A percentile compares a stretch with the other conserved stretches of the same genome.
Evolutionary conservation across 2,888 invertebrate genomes (phyloP).

Genomic region (Athalia circularis): DNA sequence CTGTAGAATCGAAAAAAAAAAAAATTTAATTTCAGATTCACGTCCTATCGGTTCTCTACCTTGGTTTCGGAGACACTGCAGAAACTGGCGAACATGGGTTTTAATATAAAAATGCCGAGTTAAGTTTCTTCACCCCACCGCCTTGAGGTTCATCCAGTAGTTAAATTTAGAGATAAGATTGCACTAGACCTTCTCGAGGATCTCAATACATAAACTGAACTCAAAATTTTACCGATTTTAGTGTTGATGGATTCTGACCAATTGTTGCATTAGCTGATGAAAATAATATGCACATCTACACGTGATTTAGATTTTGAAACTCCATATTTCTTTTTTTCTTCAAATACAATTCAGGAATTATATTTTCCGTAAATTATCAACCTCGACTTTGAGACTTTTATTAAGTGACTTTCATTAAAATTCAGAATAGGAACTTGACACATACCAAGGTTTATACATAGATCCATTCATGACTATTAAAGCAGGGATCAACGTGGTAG

Average conservation of each 20-base stretch:
- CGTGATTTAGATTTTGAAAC: no score
- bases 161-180: constrained; percentile 37
- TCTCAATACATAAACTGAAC: constrained; percentile 23
- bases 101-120: constrained; percentile 8
- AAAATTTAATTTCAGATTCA: background rate
- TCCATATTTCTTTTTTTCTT: no score
- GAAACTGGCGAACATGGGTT: background rate
- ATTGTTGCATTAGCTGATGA: no score
- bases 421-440: no score
- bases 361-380: no score
- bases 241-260: background rate
- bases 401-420: no score
- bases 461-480: no score
- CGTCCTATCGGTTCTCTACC: constrained; percentile 9
- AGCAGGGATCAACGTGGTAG: no score
- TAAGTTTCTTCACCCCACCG: constrained; percentile 28
- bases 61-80: constrained; percentile 22
- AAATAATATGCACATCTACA: no score
- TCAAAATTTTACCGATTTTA: background rate
- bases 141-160: constrained; percentile 28
- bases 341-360: no score
- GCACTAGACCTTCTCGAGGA: constrained; percentile 18
- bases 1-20: background rate
- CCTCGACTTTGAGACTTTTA: no score
- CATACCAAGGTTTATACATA: no score